phyloP scores from a whole-genome alignment of 37 sponge, comb jelly and placozoan species.

The Ianthella basta region DNA sequence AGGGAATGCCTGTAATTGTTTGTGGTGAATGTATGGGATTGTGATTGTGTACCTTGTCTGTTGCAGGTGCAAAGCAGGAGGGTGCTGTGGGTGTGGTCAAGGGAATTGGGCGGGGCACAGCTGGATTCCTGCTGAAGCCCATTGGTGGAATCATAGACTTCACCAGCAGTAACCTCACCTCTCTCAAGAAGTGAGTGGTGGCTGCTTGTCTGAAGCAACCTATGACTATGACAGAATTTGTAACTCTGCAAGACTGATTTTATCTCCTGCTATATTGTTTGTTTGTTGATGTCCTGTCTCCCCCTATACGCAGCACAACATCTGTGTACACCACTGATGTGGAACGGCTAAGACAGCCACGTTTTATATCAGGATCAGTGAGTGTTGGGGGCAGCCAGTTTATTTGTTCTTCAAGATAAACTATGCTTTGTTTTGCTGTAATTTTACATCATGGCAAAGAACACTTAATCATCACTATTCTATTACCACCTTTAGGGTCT shows the following conservation, averaged over 20 bases:
- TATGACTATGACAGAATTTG: background rate
- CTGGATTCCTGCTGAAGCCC: constrained; percentile 76
- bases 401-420: too few relatives aligned
- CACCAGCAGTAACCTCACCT: constrained; percentile 73
- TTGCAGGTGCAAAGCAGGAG: constrained; percentile 75
- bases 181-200: constrained; percentile 59
- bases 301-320: constrained; percentile 56
- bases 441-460: too few relatives aligned
- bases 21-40: too few relatives aligned
- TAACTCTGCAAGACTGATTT: background rate
- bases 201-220: background rate
- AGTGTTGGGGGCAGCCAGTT: background rate
- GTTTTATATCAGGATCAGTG: constrained; percentile 55
- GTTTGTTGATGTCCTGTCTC: background rate
- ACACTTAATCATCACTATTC: background rate
- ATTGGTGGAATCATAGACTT: constrained; percentile 85
- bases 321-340: constrained; percentile 61
- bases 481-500: constrained; percentile 36
- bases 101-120: constrained; percentile 81
- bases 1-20: too few relatives aligned
- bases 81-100: constrained; percentile 84
- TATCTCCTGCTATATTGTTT: background rate
- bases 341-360: constrained; percentile 59
- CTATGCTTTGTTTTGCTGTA: too few relatives aligned
- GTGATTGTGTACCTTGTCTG: background rate